phyloP scores from a whole-genome alignment of 1,140 invertebrate species.

The Rhyacophila brunnea region DNA sequence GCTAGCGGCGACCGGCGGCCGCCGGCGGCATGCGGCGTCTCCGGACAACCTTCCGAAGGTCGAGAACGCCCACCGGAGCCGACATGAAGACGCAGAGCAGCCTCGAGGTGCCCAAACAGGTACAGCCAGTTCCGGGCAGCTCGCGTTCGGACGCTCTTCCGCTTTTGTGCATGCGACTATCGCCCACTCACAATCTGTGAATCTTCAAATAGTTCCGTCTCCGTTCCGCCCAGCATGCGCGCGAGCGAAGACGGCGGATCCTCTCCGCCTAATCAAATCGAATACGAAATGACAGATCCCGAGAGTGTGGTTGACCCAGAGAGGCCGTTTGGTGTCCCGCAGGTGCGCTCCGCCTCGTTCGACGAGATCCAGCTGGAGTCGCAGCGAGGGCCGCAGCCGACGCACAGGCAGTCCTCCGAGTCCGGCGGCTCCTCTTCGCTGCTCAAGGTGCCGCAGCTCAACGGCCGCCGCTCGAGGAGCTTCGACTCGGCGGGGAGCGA shows the following conservation, averaged over 20 bases:
- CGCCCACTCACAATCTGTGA: background rate
- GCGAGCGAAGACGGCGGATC: slow-evolving; percentile 7
- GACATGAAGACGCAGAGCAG: slow-evolving; percentile 89
- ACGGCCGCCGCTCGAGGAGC: slow-evolving; percentile 67
- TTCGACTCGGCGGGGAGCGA: slow-evolving; percentile 73
- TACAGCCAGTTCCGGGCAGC: slow-evolving; percentile 41
- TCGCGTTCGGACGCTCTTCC: slow-evolving; percentile 1
- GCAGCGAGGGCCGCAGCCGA: slow-evolving; percentile 55
- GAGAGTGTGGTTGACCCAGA: slow-evolving; percentile 15
- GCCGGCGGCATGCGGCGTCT: slow-evolving; percentile 71
- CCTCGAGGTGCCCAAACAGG: slow-evolving; percentile 83
- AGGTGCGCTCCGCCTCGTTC: slow-evolving; percentile 77
- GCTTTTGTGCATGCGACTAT: slow-evolving; percentile 11
- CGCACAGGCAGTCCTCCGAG: slow-evolving; percentile 47
- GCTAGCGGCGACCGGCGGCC: slow-evolving; percentile 33
- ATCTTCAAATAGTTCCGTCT: slow-evolving; percentile 9
- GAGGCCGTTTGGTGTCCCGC: slow-evolving; percentile 26
- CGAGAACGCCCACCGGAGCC: slow-evolving; percentile 79
- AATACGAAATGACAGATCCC: slow-evolving; percentile 8
- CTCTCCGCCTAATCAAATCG: too few species aligned
- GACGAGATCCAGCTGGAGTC: slow-evolving; percentile 83
- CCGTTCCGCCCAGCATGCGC: slow-evolving; percentile 7
- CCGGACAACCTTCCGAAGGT: slow-evolving; percentile 82
- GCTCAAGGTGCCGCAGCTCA: slow-evolving; percentile 65
- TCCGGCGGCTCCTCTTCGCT: slow-evolving; percentile 49